Conservation (phyloP, 2,113 vertebrate species). For the Ageneiosus marmoratus region DNA sequence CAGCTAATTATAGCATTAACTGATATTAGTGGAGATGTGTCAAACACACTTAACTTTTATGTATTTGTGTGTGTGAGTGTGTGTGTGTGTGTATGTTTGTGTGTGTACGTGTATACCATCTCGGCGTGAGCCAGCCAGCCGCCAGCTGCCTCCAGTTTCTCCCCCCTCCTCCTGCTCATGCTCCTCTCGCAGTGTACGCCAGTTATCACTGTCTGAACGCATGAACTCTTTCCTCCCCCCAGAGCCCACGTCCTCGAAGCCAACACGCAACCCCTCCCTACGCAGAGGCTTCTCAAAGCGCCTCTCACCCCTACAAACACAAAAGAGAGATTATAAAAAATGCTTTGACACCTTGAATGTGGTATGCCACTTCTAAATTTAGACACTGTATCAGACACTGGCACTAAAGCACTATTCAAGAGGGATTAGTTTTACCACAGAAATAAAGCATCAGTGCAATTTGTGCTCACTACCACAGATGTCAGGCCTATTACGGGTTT, state of each 20-base stretch:
- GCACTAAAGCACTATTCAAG: neutral
- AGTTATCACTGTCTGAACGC: conserved; percentile 90
- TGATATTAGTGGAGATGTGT: neutral
- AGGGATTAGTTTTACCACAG: neutral
- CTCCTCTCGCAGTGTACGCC: conserved; percentile 87
- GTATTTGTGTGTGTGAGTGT: neutral
- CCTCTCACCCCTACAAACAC: conserved; percentile 77
- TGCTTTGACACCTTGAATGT: neutral
- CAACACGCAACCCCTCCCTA: conserved; percentile 80
- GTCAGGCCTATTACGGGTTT: neutral
- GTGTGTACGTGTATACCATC: conserved; percentile 66
- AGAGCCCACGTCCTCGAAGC: conserved; percentile 79
- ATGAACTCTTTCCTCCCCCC: conserved; percentile 82
- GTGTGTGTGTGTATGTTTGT: neutral
- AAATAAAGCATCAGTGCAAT: neutral
- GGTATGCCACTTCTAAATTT: neutral
- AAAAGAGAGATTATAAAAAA: neutral
- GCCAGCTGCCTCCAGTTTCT: conserved; percentile 77
- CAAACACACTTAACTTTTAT: neutral
- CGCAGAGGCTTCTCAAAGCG: conserved; percentile 86
- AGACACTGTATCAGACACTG: neutral
- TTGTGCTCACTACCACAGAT: neutral
- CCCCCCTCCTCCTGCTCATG: conserved; percentile 80
- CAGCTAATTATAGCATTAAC: neutral
- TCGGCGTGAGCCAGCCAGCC: conserved; percentile 73